phyloP scores from a whole-genome alignment of 1,140 invertebrate species.

The Pogonognathellus flavescens region DNA sequence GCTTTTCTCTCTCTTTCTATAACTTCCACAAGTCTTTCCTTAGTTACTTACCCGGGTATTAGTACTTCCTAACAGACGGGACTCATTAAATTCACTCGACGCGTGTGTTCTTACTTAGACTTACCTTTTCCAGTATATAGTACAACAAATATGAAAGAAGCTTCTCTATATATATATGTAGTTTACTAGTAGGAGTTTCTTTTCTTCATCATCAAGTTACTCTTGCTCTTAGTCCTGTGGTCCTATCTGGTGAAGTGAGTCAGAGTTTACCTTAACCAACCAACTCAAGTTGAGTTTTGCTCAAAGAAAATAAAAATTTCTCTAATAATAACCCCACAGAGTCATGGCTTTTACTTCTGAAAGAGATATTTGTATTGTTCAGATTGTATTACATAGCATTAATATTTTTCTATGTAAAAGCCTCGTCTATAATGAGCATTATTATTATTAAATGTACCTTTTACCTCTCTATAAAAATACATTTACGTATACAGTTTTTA shows the following conservation, averaged over 20 bases:
- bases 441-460: too few species aligned
- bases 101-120: background rate
- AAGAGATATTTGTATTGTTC: too few species aligned
- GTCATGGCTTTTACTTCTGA: too few species aligned
- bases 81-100: constrained; percentile 32
- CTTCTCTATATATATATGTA: too few species aligned
- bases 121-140: background rate
- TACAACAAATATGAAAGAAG: too few species aligned
- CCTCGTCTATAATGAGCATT: too few species aligned
- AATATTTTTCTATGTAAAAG: too few species aligned
- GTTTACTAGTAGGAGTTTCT: too few species aligned
- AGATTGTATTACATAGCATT: too few species aligned
- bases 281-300: background rate
- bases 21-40: background rate
- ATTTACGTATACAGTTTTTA: too few species aligned
- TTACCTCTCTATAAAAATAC: too few species aligned
- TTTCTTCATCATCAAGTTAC: background rate
- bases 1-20: background rate
- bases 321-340: constrained; percentile 17
- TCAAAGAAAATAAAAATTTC: constrained; percentile 37
- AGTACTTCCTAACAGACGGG: constrained; percentile 20
- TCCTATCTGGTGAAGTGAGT: constrained; percentile 7
- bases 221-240: background rate
- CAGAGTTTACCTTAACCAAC: background rate
- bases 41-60: constrained; percentile 17